phyloP scores from a whole-genome alignment of 30 jellyfish, hydroid and myxozoan species.

The Turritopsis dohrnii region DNA sequence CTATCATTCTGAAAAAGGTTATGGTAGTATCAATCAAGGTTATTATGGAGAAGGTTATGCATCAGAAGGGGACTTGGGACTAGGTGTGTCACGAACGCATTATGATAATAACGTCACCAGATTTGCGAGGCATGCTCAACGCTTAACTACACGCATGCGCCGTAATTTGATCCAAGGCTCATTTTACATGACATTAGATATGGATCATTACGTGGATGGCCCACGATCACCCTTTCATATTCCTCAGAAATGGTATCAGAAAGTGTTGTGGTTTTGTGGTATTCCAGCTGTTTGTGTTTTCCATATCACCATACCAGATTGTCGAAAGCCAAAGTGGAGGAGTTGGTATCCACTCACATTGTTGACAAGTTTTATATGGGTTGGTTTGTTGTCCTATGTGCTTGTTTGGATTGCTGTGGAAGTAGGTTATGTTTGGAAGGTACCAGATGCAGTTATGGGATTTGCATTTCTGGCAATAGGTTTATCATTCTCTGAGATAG shows the following conservation, averaged over 20 bases:
- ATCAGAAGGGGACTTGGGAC: constrained; percentile 25
- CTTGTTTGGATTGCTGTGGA: constrained; percentile 28
- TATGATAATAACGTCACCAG: constrained; percentile 11
- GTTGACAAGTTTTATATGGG: constrained; percentile 15
- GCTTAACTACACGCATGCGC: constrained; percentile 10
- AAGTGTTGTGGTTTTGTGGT: constrained; percentile 14
- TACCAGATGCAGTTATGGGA: constrained; percentile 24
- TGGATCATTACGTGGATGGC: constrained; percentile 30
- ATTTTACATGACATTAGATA: constrained; percentile 9
- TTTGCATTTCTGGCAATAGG: constrained; percentile 21
- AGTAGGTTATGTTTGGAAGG: constrained; percentile 11
- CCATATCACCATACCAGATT: constrained; percentile 30
- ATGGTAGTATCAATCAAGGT: constrained; percentile 4
- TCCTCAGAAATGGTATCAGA: constrained; percentile 12
- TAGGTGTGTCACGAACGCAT: constrained; percentile 8
- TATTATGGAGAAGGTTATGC: constrained; percentile 33
- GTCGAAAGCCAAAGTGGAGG: constrained; percentile 37
- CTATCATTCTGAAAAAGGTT: constrained; percentile 14
- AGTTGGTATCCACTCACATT: constrained; percentile 26
- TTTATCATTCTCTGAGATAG: constrained; percentile 9
- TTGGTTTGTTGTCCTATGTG: constrained; percentile 14
- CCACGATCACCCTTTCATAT: constrained; percentile 27
- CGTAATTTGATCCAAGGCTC: constrained; percentile 28
- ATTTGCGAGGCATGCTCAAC: constrained; percentile 20
- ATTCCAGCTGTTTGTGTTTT: constrained; percentile 37